phyloP scores from a whole-genome alignment of 2,113 vertebrate species.

The Tinamus guttatus region DNA sequence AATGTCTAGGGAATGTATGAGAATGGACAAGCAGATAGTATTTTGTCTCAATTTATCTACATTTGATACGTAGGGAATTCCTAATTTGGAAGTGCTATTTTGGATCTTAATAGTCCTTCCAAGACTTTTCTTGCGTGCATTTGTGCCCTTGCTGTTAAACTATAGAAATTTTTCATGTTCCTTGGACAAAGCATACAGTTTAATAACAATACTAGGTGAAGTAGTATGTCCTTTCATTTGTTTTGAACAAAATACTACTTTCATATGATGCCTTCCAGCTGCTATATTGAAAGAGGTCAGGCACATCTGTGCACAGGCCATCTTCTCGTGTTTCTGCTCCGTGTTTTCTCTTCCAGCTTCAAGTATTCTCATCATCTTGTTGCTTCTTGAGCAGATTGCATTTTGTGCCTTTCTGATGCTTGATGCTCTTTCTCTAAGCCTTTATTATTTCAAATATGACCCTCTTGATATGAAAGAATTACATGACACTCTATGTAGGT shows the following conservation, averaged over 20 bases:
- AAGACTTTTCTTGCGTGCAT: accelerated
- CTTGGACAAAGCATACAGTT: background rate
- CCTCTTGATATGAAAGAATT: background rate
- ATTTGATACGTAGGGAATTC: background rate
- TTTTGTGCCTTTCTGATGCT: background rate
- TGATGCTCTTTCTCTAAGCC: background rate
- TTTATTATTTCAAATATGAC: background rate
- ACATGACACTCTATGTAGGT: background rate
- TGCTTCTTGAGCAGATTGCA: background rate
- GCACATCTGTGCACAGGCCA: background rate
- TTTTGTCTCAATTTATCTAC: background rate
- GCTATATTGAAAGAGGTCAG: background rate
- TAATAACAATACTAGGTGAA: background rate
- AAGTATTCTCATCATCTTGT: background rate
- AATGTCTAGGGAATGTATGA: background rate
- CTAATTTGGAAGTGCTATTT: background rate
- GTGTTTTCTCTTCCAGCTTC: background rate
- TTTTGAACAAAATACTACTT: background rate
- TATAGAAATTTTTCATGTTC: accelerated
- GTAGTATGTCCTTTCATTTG: background rate
- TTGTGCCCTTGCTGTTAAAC: background rate
- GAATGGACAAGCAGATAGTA: background rate
- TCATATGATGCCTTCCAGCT: background rate
- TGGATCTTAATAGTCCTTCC: background rate
- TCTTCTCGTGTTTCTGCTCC: background rate